Evolutionary conservation across 2,113 vertebrate species (phyloP), one percentile per base, ranked within the genome.

Genomic region (Ranitomeya variabilis): DNA sequence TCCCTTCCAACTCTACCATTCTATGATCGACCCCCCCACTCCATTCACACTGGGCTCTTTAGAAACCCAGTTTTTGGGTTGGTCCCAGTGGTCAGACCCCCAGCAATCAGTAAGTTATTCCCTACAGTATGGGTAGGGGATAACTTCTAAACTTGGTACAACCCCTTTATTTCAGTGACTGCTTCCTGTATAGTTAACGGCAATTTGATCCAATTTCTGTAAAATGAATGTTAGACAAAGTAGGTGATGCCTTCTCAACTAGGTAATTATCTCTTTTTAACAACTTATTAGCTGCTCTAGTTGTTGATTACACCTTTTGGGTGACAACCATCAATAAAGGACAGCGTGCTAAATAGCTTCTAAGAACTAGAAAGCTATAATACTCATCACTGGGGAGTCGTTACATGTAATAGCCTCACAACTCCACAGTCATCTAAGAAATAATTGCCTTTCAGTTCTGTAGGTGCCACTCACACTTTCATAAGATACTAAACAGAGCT

Each of bases 231-330:
- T 86, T 52, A 52, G 31, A 79, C 54, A 15, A 80, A 64, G 13
- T 37, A 81, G 71, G 26, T 23, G 54, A 57, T n/a, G 64, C n/a
- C 19, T 73, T 87, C 80, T 59, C 55, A 31, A 19, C n/a, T 76
- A 77, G 31, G 51, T 85, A 89, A 89, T 84, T 89, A 85, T 74
- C 87, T 84, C 51, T 80, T 57, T 89, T 71, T 89, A 85, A 89
- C 82, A 79, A 78, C 81, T 57, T 89, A 85, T 79, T 85, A 84
- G 73, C 87, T 79, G 60, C 71, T 66, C 67, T 31, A 21, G 69
- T 83, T 83, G 87, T 88, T 77, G 71, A 88, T 83, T 88, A 84
- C 87, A 83, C 87, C 80, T 83, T 88, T 85, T 79, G 18, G 87
- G 82, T 84, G 82, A 79, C 87, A 69, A 67, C 87, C 73, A 79